A percentile compares a stretch with the other conserved stretches of the same genome.
These are phyloP conservation scores for Trematocara marginatum DNA, from an alignment of 2,113 vertebrate genomes.

Conservation along the genomic window DNA sequence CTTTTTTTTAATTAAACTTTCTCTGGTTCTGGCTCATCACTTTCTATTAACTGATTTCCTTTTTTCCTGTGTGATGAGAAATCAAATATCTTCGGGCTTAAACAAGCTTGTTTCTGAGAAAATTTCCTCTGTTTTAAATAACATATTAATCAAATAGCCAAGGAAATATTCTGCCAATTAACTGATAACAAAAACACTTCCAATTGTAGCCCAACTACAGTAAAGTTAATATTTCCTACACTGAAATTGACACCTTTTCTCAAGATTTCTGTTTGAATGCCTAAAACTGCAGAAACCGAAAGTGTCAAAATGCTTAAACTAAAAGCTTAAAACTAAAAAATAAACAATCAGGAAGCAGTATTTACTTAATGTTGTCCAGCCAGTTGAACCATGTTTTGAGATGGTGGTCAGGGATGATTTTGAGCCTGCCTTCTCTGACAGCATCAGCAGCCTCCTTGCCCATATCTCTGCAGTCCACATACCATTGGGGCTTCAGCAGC, in stretches of 20 bases:
- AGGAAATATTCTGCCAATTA: neutral
- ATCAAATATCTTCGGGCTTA: neutral
- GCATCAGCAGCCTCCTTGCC: constrained; percentile 81
- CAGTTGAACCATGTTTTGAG: constrained; percentile 87
- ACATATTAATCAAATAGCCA: neutral
- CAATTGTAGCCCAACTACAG: neutral
- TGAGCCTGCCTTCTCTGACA: constrained; percentile 79
- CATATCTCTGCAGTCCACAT: constrained; percentile 83
- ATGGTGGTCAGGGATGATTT: constrained; percentile 83
- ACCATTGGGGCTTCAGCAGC: constrained; percentile 89
- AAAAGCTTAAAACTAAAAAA: neutral
- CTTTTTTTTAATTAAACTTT: neutral
- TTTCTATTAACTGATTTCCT: neutral
- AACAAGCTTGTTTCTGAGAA: neutral
- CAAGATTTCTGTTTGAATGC: neutral
- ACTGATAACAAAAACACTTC: neutral
- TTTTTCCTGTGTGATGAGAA: neutral
- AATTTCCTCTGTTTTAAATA: neutral
- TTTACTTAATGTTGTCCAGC: constrained; percentile 91
- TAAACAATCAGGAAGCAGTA: neutral
- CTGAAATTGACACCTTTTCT: neutral
- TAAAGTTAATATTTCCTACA: neutral
- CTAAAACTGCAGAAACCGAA: neutral
- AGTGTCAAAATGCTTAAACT: neutral
- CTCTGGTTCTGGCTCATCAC: neutral